Base-by-base conservation (phyloP, 2,113 vertebrate genomes). In the Sakesphorus luctuosus region DNA sequence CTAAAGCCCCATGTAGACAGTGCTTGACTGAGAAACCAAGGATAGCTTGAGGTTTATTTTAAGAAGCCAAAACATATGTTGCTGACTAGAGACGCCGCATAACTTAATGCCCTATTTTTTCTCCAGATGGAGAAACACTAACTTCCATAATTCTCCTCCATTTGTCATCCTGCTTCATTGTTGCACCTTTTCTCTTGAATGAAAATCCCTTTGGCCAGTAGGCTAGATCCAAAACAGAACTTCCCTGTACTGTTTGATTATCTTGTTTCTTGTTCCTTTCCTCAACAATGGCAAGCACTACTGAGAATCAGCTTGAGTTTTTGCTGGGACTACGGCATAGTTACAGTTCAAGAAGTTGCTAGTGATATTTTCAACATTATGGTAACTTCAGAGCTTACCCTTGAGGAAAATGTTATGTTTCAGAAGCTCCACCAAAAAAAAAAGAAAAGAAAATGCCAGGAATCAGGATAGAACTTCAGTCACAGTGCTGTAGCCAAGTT, bases 11-110 rank as follows among this genome's bases (percentile, higher is more conserved):
- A 33, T 58, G 38, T 93, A 87, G 91, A 93, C 63, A 94, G 92
- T 96, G 96, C 97, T 94, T 96, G 87, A 97, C 96, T 97, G 89
- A 97, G 96, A 97, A 97, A 97, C 97, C 96, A 97, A 98, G 97
- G 97, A 97, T 96, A 95, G 93, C 87, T 92, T 91, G 79, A 97
- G 95, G 85, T 96, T 97, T 95, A 78, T 94, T 96, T 87, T 93
- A 92, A 96, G 80, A 97, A 97, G 94, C 97, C 97, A 97, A 98
- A 98, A 98, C 92, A 82, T 97, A 92, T 94, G 82, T 98, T 97
- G 95, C 89, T 97, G 72, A 96, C 76, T 94, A 94, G 90, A 93
- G 55, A 97, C 96, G 81, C 89, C 89, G 5, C 81, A 69, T 94
- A 96, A 96, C 74, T 89, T 95, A 94, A 84, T 75, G 67, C 38